Evolutionary conservation across 2,888 invertebrate genomes (phyloP).

Genomic region (Polyommatus icarus): DNA sequence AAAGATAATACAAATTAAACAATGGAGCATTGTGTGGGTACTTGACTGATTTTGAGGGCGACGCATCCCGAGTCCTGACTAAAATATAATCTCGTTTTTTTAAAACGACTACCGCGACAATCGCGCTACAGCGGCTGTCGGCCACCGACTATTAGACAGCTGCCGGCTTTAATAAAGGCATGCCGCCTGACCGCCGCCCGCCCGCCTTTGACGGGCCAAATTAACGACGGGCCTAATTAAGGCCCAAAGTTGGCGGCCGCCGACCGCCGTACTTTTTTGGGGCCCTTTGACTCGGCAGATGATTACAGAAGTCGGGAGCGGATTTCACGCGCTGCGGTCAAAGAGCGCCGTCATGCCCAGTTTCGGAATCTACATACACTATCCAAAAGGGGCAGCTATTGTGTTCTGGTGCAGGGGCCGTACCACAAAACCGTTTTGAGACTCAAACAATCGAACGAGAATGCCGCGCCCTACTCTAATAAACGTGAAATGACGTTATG

Average conservation of each 20-base stretch:
- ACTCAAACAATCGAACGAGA: too few species aligned
- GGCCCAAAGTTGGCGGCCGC: conserved; percentile 65
- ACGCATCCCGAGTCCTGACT: conserved; percentile 46
- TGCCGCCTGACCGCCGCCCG: conserved; percentile 41
- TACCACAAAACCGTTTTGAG: too few species aligned
- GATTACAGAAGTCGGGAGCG: conserved; percentile 57
- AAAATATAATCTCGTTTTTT: background rate
- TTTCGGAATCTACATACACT: background rate
- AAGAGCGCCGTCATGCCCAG: conserved; percentile 2
- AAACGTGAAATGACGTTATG: too few species aligned
- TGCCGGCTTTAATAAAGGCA: conserved; percentile 79
- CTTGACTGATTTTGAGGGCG: conserved; percentile 41
- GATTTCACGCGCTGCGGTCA: conserved; percentile 43
- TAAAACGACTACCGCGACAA: conserved; percentile 40
- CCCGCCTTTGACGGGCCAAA: conserved; percentile 74
- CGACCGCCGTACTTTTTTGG: conserved; percentile 49
- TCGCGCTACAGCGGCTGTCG: conserved; percentile 55
- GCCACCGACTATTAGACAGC: conserved; percentile 75
- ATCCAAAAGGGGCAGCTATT: too few species aligned
- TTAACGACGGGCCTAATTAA: conserved; percentile 76
- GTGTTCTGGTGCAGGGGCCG: too few species aligned
- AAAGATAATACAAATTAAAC: background rate
- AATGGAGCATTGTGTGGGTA: background rate
- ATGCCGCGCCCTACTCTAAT: too few species aligned
- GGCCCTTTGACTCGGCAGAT: conserved; percentile 54